phyloP scores from a whole-genome alignment of 2,113 vertebrate species.

The Entelurus aequoreus region DNA sequence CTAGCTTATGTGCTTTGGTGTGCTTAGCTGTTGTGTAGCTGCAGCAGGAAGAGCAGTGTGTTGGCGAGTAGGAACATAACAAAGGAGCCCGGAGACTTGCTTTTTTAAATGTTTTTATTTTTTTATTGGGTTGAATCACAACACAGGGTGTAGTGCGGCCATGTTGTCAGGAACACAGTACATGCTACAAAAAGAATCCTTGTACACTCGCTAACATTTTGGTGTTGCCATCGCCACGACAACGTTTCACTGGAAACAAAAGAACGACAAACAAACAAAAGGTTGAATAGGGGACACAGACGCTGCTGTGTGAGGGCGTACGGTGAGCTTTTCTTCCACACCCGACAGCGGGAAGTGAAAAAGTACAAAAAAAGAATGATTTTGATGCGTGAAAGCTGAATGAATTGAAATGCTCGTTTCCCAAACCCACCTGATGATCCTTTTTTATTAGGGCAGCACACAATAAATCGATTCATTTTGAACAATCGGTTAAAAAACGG shows the following conservation, averaged over 20 bases:
- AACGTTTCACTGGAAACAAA: constrained; percentile 54
- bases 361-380: constrained; percentile 56
- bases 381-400: no score
- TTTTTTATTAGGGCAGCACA: no score
- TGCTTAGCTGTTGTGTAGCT: background rate
- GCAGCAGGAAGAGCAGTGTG: background rate
- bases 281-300: constrained; percentile 37
- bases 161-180: constrained; percentile 74
- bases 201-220: constrained; percentile 67
- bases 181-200: constrained; percentile 77
- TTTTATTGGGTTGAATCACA: constrained; percentile 79
- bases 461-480: no score
- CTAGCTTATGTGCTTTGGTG: no score
- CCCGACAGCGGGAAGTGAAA: constrained; percentile 58
- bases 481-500: no score
- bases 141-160: constrained; percentile 78
- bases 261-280: constrained; percentile 37
- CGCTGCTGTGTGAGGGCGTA: no score
- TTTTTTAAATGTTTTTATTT: constrained; percentile 28
- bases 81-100: constrained; percentile 66
- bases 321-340: constrained; percentile 9
- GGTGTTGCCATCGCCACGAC: constrained; percentile 51
- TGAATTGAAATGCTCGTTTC: no score
- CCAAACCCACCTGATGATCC: no score
- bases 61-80: constrained; percentile 6